phyloP scores from a whole-genome alignment of 2,888 invertebrate genomes.

The Griposia aprilina region DNA sequence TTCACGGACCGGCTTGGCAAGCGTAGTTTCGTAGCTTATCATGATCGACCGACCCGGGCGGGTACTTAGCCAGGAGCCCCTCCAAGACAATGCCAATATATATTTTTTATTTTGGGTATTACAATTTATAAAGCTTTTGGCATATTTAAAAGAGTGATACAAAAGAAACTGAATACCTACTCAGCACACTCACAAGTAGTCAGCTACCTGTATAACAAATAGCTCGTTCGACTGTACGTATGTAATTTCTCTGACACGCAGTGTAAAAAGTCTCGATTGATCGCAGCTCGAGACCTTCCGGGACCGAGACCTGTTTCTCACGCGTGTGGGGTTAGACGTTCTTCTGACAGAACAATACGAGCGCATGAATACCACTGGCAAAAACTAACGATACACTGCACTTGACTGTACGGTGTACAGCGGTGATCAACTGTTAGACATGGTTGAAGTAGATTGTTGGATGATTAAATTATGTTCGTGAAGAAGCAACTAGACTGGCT shows the following conservation, averaged over 20 bases:
- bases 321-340: constrained; percentile 69
- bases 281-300: constrained; percentile 74
- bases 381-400: constrained; percentile 68
- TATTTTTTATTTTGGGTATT: not conserved
- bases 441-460: no score
- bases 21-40: no score
- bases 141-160: not conserved
- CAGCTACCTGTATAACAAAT: not conserved
- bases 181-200: not conserved
- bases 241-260: constrained; percentile 70
- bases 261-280: constrained; percentile 64
- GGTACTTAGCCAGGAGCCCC: not conserved
- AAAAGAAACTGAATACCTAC: not conserved
- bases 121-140: not conserved
- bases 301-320: constrained; percentile 77
- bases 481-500: not conserved
- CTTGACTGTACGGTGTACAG: constrained; percentile 54
- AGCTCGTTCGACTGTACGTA: constrained; percentile 32
- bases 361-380: constrained; percentile 70
- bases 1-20: not conserved
- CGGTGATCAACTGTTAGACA: constrained; percentile 59
- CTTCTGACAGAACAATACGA: constrained; percentile 77
- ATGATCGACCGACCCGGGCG: not conserved
- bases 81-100: not conserved
- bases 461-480: no score